Percentiles rank a stretch among this genome's conserved stretches.
Evolutionary conservation across 2,888 invertebrate genomes (phyloP).

Genomic region (Eumacrocentrus americanus): DNA sequence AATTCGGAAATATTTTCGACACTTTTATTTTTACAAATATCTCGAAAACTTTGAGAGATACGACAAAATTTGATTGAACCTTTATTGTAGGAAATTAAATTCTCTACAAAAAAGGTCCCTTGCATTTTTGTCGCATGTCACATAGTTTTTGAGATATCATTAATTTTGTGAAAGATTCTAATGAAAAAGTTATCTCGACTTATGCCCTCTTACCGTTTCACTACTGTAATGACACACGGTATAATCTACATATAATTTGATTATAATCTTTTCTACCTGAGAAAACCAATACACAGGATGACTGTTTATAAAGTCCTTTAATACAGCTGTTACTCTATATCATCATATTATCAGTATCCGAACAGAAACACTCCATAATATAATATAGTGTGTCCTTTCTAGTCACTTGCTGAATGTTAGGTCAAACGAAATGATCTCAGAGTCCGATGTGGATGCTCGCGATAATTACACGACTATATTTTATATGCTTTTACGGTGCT

Average conservation of each 20-base stretch:
- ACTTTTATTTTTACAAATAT: no score
- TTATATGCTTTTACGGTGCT: constrained; percentile 5
- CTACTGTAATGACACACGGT: no score
- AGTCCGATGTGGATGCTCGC: constrained; percentile 8
- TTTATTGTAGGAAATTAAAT: no score
- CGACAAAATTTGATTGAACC: no score
- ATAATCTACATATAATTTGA: not conserved
- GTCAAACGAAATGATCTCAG: constrained; percentile 10
- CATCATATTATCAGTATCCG: not conserved
- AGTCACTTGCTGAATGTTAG: constrained; percentile 10
- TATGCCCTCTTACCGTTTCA: not conserved
- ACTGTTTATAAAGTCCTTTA: not conserved
- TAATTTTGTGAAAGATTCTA: not conserved
- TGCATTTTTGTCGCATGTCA: no score
- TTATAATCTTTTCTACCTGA: not conserved
- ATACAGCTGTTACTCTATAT: not conserved
- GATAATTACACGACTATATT: constrained; percentile 10
- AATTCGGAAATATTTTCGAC: no score
- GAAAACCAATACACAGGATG: not conserved
- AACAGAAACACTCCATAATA: no score
- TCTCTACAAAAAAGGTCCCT: no score
- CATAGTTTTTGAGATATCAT: no score
- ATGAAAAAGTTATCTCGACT: no score
- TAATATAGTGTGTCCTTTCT: no score
- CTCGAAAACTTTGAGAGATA: no score